Evolutionary conservation across 2,113 vertebrate genomes (phyloP), one percentile per base, ranked within the genome.

Genomic region (Ardeotis arabs): DNA sequence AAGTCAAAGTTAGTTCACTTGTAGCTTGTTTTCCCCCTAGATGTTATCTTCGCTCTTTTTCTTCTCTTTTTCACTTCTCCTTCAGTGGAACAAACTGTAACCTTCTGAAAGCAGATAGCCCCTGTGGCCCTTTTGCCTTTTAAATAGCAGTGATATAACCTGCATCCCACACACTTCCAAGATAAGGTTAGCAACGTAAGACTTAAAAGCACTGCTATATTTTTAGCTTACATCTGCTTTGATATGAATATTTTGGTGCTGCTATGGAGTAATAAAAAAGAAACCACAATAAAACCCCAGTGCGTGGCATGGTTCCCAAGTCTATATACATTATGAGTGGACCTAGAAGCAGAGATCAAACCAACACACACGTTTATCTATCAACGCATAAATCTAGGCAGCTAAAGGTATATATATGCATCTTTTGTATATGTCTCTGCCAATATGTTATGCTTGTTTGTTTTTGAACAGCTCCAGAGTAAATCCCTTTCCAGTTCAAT

Each of bases 401-500:
- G 73, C 12, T 84, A 82, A 93, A 91, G 25, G n/a, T 68, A 9
- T 14, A 29, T 44, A 35, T 28, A 60, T 50, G 6, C 77, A 62
- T 70, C 29, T 84, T 86, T 49, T 64, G 10, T 63, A 7, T 39
- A 56, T 47, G 9, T 70, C 37, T 88, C 29, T 68, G 58, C 13
- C 76, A 92, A 56, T 72, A 70, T 41, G 33, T 44, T 92, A 87
- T 66, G 27, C 22, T 81, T 81, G 7, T 33, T 83, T 93, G 29
- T 60, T 90, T 95, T 55, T 35, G n/a, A 88, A 63, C 33, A 60
- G 33, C 33, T 90, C 28, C 4, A 21, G 16, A 39, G 20, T 52
- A 93, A 96, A 94, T 75, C 56, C 17, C 14, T 81, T 81, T 64
- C 28, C 69, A n/a, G 20, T 84, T 84, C 62, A 93, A 81, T 92